Evolutionary conservation across 2,888 invertebrate genomes (phyloP).

Genomic region (Catocala fraxini): DNA sequence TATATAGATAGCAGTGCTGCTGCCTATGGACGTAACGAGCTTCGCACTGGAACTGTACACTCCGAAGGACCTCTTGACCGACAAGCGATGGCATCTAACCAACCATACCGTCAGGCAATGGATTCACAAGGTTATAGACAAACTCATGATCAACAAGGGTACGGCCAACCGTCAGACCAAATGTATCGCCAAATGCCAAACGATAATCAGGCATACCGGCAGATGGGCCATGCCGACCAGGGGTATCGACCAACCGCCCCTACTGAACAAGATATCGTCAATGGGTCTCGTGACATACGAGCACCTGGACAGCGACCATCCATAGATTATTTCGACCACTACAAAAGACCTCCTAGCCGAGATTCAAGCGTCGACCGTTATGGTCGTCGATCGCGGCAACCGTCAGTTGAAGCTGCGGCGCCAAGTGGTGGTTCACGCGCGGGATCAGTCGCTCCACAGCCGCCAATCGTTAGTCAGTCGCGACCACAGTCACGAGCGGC

Average conservation of each 20-base stretch:
- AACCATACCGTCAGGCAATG: slow-evolving; percentile 64
- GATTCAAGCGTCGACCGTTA: slow-evolving; percentile 95
- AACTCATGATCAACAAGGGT: slow-evolving; percentile 80
- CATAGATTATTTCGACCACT: slow-evolving; percentile 97
- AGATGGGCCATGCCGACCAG: slow-evolving; percentile 61
- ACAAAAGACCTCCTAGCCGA: slow-evolving; percentile 96
- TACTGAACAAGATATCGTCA: slow-evolving; percentile 77
- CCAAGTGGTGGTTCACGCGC: slow-evolving; percentile 88
- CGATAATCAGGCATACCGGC: slow-evolving; percentile 63
- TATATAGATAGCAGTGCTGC: slow-evolving; percentile 67
- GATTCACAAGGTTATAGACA: slow-evolving; percentile 72
- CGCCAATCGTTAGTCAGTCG: slow-evolving; percentile 86
- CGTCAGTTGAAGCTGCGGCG: slow-evolving; percentile 91
- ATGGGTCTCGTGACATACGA: slow-evolving; percentile 77
- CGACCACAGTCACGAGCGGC: slow-evolving; percentile 85
- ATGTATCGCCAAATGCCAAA: slow-evolving; percentile 76
- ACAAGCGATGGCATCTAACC: slow-evolving; percentile 61
- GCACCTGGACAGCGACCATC: slow-evolving; percentile 85
- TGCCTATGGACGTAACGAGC: slow-evolving; percentile 71
- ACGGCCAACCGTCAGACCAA: slow-evolving; percentile 72
- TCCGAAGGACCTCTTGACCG: slow-evolving; percentile 72
- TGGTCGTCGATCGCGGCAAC: slow-evolving; percentile 92
- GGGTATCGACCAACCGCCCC: slow-evolving; percentile 60
- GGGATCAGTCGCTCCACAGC: slow-evolving; percentile 92
- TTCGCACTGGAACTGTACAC: slow-evolving; percentile 77